These are phyloP conservation scores for Electrona antarctica DNA, from an alignment of 2,113 vertebrate species.

Conservation along the genomic window DNA sequence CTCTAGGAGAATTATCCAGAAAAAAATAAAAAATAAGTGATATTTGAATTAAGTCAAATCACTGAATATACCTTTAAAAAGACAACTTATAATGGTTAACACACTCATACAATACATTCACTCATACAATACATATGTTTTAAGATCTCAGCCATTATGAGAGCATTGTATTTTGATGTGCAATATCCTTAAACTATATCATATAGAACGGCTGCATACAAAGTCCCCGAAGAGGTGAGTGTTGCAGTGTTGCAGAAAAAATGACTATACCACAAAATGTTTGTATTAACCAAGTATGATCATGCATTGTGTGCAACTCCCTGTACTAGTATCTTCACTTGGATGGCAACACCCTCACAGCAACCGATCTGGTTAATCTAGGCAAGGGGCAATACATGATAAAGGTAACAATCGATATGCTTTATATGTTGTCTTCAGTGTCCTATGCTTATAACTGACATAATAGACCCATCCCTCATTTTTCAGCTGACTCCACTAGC, in stretches of 20 bases:
- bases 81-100: not conserved
- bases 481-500: constrained; percentile 87
- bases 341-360: constrained; percentile 90
- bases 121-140: too few relatives aligned
- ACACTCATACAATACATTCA: not conserved
- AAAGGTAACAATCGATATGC: constrained; percentile 82
- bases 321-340: constrained; percentile 83
- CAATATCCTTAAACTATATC: constrained; percentile 45
- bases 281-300: not conserved
- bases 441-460: constrained; percentile 44
- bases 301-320: constrained; percentile 12
- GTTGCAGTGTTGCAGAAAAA: not conserved
- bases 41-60: too few relatives aligned
- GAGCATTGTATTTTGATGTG: not conserved
- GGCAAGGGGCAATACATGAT: constrained; percentile 93
- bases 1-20: too few relatives aligned
- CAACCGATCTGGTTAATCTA: constrained; percentile 89
- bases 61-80: too few relatives aligned
- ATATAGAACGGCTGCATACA: constrained; percentile 77
- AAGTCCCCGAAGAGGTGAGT: constrained; percentile 74
- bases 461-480: constrained; percentile 1
- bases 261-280: not conserved
- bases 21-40: too few relatives aligned
- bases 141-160: not conserved
- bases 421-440: constrained; percentile 5